These are phyloP conservation scores for Calephelis virginiensis DNA, from an alignment of 1,140 invertebrate genomes.

Conservation along the genomic window DNA sequence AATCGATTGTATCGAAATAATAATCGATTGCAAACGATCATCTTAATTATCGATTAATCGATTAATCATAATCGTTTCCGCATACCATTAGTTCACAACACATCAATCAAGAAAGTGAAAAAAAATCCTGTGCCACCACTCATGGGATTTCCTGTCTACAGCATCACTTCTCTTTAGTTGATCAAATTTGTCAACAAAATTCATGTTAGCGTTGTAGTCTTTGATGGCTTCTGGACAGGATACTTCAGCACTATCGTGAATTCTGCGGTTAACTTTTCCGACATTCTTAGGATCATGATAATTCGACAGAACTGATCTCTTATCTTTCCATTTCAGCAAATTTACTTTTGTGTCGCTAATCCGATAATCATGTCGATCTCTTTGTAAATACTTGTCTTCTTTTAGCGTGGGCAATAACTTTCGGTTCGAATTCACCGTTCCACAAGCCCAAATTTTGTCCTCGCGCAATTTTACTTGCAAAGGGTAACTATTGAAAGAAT, in stretches of 20 bases:
- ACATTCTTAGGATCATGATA: constrained; percentile 24
- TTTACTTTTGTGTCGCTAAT: neutral
- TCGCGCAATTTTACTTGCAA: neutral
- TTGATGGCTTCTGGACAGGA: constrained; percentile 20
- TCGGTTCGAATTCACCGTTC: neutral
- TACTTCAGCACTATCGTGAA: constrained; percentile 21
- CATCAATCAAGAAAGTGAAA: constrained; percentile 31
- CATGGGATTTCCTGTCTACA: constrained; percentile 24
- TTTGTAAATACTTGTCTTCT: neutral
- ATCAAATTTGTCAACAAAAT: constrained; percentile 22
- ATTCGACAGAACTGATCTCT: constrained; percentile 27
- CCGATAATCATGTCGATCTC: neutral
- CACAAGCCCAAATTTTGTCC: neutral
- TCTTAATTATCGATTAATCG: constrained; percentile 5
- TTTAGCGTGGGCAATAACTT: neutral
- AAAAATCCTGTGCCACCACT: constrained; percentile 30
- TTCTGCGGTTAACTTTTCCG: constrained; percentile 23
- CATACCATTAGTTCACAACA: constrained; percentile 22
- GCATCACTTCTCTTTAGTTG: neutral
- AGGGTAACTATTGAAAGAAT: neutral
- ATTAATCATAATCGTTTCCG: neutral
- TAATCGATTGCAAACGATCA: constrained; percentile 9
- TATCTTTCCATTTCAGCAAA: constrained; percentile 24
- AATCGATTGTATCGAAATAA: constrained; percentile 17
- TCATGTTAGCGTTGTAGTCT: constrained; percentile 30